A percentile compares a stretch with the other conserved stretches of the same genome.
phyloP scores from a whole-genome alignment of 2,113 vertebrate species.

The Oryzias javanicus region DNA sequence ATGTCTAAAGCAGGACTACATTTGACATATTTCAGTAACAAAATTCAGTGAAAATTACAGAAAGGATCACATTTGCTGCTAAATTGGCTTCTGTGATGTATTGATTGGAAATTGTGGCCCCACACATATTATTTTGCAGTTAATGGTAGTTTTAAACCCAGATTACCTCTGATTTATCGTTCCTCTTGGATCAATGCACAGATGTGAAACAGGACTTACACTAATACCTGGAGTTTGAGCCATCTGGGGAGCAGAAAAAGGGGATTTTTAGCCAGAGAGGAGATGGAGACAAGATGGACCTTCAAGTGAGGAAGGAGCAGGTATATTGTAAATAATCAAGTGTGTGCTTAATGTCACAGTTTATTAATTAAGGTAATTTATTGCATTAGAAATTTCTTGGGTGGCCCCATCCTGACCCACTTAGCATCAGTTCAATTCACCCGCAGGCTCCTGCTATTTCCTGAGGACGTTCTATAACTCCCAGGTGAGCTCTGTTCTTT shows the following conservation, averaged over 20 bases:
- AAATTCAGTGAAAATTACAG: background rate
- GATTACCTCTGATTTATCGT: slow-evolving; percentile 64
- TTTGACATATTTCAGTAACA: too few species aligned
- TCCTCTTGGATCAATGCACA: slow-evolving; percentile 52
- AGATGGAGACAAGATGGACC: slow-evolving; percentile 5
- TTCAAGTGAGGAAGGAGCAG: slow-evolving; percentile 8
- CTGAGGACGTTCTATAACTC: slow-evolving; percentile 32
- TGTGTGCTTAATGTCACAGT: background rate
- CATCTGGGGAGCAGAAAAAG: slow-evolving; percentile 47
- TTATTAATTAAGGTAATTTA: slow-evolving; percentile 4
- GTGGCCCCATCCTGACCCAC: slow-evolving; percentile 18
- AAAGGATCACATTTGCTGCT: background rate
- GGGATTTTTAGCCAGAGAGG: slow-evolving; percentile 30
- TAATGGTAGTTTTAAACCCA: slow-evolving; percentile 58
- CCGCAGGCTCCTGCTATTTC: slow-evolving; percentile 27
- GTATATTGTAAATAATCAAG: slow-evolving; percentile 4
- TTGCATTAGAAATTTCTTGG: background rate
- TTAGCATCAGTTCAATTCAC: slow-evolving; percentile 25
- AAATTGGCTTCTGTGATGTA: slow-evolving; percentile 33
- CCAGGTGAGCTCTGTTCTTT: slow-evolving; percentile 53
- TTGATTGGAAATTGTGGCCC: slow-evolving; percentile 41
- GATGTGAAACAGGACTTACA: slow-evolving; percentile 61
- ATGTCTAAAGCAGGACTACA: too few species aligned
- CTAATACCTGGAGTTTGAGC: slow-evolving; percentile 60
- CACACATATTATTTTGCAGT: slow-evolving; percentile 54